A percentile compares a stretch with the other conserved stretches of the same genome.
phyloP scores from a whole-genome alignment of 2,113 vertebrate species.

The Stictonetta naevosa region DNA sequence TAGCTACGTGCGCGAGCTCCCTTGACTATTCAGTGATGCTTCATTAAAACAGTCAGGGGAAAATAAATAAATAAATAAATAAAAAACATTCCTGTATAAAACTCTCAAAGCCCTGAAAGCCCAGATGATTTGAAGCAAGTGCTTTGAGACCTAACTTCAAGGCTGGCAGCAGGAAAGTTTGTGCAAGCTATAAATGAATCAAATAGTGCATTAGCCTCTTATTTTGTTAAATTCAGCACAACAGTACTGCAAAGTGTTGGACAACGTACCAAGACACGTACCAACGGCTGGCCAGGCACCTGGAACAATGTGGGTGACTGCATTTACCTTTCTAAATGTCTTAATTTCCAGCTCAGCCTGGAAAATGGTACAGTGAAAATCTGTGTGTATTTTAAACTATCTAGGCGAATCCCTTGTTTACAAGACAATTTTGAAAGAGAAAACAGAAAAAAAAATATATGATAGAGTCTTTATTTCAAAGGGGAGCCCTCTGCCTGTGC shows the following conservation, averaged over 20 bases:
- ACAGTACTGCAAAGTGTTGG: background rate
- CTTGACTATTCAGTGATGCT: background rate
- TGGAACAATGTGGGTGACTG: background rate
- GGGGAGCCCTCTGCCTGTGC: background rate
- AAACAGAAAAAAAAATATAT: background rate
- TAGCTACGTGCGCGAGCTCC: background rate
- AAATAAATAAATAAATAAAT: background rate
- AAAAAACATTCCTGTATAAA: background rate
- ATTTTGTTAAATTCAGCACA: background rate
- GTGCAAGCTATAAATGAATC: background rate
- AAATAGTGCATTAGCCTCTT: background rate
- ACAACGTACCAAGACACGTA: background rate
- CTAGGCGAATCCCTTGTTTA: background rate
- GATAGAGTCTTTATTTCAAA: background rate
- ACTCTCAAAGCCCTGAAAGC: background rate
- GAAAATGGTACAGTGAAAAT: background rate
- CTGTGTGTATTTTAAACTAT: background rate
- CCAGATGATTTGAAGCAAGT: background rate
- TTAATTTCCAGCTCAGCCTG: background rate
- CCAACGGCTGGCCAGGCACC: background rate
- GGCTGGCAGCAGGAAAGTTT: background rate
- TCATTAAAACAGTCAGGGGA: background rate
- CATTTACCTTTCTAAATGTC: background rate
- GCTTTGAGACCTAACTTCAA: background rate
- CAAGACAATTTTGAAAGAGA: background rate